phyloP scores from a whole-genome alignment of 2,113 vertebrate species.

The Pogonocichla stellata region DNA sequence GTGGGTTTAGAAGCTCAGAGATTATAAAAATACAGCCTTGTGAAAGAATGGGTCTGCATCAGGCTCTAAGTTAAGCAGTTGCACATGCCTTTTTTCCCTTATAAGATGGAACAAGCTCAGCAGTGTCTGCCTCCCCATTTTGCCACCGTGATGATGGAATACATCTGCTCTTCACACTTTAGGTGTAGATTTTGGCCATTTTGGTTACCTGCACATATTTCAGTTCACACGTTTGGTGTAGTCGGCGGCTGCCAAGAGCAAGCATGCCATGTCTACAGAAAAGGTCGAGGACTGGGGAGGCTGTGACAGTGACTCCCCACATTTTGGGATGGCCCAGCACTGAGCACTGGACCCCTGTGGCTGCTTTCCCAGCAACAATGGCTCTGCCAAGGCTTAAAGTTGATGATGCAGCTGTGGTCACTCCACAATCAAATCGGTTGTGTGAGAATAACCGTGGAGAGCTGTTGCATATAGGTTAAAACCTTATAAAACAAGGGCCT shows the following conservation, averaged over 20 bases:
- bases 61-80: not conserved
- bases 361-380: not conserved
- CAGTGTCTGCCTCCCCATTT: not conserved
- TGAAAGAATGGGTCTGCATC: not conserved
- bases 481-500: not conserved
- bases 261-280: not conserved
- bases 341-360: not conserved
- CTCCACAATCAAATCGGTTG: not conserved
- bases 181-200: not conserved
- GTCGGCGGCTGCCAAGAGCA: rapidly evolving
- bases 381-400: not conserved
- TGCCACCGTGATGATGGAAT: not conserved
- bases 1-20: not conserved
- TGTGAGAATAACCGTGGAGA: not conserved
- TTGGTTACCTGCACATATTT: not conserved
- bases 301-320: not conserved
- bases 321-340: not conserved
- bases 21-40: not conserved
- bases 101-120: not conserved
- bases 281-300: not conserved
- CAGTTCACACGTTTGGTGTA: not conserved
- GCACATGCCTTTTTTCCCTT: rapidly evolving
- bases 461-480: not conserved
- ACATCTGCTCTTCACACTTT: not conserved
- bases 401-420: not conserved